Evolutionary conservation across 2,888 invertebrate species (phyloP), one percentile per base, ranked within the genome.

Genomic region (Gortyna flavago): DNA sequence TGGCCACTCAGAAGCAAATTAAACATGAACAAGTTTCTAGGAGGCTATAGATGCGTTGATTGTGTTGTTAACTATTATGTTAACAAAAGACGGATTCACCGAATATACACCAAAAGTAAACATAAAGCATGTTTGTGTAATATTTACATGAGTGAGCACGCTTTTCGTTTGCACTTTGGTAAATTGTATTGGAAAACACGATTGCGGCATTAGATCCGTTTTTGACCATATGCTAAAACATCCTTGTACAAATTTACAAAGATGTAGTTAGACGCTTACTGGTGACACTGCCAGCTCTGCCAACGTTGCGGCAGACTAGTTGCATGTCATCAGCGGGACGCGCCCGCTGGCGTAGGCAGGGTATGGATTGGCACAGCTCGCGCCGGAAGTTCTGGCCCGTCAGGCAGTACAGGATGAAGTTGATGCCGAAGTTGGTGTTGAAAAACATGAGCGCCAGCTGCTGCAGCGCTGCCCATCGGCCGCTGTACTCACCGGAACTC

Each of bases 391-490:
- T 98, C 91, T 98, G 98, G 0, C 98, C 98, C 88, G 97, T 98
- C 69, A 98, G 97, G 94, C 98, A 98, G 95, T 99, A 99, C 65
- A 99, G 96, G 4, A 98, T 97, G 92, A 98, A 98, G 95, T 98
- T 98, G 75, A 98, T 98, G 62, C 98, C 98, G 91, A 98, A 99
- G 95, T 98, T 98, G 9, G 98, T 98, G 91, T 98, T 97, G 94
- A 98, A 99, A 67, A 98, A 96, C 85, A 98, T 95, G 83, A 97
- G 97, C 76, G 97, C 97, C 83, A 97, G 95, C 87, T 98, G 97
- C 90, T 98, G 98, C 54, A 97, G 89, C 0, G 97, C 95, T 41
- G 97, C 93, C 91, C 97, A 97, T 1, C 95, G 94, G 62, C 96
- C 96, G 44, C 93, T 92, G 90, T 93, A 87, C 48, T 93, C 92